phyloP scores from a whole-genome alignment of 1,140 invertebrate genomes.

The Procambarus virginalis region DNA sequence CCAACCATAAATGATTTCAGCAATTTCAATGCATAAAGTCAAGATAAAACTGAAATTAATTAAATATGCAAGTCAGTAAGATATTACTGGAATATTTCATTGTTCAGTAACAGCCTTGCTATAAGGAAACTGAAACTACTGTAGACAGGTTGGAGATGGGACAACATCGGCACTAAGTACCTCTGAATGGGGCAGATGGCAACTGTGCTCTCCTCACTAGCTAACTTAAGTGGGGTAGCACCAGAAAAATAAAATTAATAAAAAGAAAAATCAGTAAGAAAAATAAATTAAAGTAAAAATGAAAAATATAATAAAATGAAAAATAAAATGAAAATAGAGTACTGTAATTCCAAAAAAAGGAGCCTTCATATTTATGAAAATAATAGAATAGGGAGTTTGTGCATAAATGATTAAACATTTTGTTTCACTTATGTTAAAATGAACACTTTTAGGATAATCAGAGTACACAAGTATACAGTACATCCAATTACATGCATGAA shows the following conservation, averaged over 20 bases:
- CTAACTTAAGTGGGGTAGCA: conserved; percentile 38
- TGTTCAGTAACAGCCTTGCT: neutral
- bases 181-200: conserved; percentile 29
- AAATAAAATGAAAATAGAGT: neutral
- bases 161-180: conserved; percentile 16
- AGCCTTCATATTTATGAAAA: conserved; percentile 56
- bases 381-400: conserved; percentile 56
- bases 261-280: neutral
- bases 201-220: conserved; percentile 32
- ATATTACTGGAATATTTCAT: neutral
- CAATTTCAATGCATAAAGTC: neutral
- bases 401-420: conserved; percentile 60
- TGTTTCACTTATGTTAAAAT: conserved; percentile 60
- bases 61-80: too few species aligned
- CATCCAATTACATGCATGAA: conserved; percentile 47
- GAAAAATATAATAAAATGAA: neutral
- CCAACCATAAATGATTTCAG: neutral
- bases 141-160: neutral
- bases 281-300: too few species aligned
- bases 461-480: conserved; percentile 36
- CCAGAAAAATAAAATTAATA: conserved; percentile 21
- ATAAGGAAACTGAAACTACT: neutral
- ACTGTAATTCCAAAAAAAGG: neutral
- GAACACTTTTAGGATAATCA: conserved; percentile 46
- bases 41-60: neutral